Evolutionary conservation across 1,140 invertebrate genomes (phyloP).

Genomic region (Drosophila nikananu): DNA sequence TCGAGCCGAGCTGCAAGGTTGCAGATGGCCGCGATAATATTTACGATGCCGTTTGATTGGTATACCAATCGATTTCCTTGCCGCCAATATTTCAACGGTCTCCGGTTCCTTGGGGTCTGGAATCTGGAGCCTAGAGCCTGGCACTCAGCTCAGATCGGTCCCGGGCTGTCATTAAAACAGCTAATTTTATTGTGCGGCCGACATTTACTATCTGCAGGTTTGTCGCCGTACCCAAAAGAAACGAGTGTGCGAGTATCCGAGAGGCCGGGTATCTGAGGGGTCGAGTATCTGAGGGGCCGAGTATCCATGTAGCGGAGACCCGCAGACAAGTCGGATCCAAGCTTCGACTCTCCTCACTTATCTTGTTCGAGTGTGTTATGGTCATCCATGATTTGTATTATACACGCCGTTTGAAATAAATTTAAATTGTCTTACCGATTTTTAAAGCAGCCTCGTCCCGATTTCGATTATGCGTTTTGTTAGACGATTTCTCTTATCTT

Average conservation of each 20-base stretch:
- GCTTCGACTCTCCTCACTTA: slow-evolving; percentile 50
- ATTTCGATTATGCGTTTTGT: slow-evolving; percentile 85
- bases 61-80: slow-evolving; percentile 68
- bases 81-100: slow-evolving; percentile 61
- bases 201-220: slow-evolving; percentile 78
- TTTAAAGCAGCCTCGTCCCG: slow-evolving; percentile 59
- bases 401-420: slow-evolving; percentile 66
- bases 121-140: slow-evolving; percentile 31
- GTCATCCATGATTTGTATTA: slow-evolving; percentile 68
- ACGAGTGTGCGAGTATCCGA: slow-evolving; percentile 4
- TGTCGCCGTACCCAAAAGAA: slow-evolving; percentile 44
- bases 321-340: slow-evolving; percentile 51
- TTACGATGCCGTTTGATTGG: slow-evolving; percentile 81
- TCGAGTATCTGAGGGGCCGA: not conserved
- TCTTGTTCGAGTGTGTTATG: slow-evolving; percentile 74
- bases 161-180: slow-evolving; percentile 72
- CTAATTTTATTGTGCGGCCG: slow-evolving; percentile 82
- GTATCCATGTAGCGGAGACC: slow-evolving; percentile 23
- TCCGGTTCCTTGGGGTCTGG: slow-evolving; percentile 17
- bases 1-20: slow-evolving; percentile 52
- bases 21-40: slow-evolving; percentile 78
- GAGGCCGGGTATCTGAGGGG: not conserved
- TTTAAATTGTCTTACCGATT: slow-evolving; percentile 83
- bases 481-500: slow-evolving; percentile 84
- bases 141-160: slow-evolving; percentile 51